Conservation (phyloP, 2,113 vertebrate genomes). For the Salvelinus namaycush region DNA sequence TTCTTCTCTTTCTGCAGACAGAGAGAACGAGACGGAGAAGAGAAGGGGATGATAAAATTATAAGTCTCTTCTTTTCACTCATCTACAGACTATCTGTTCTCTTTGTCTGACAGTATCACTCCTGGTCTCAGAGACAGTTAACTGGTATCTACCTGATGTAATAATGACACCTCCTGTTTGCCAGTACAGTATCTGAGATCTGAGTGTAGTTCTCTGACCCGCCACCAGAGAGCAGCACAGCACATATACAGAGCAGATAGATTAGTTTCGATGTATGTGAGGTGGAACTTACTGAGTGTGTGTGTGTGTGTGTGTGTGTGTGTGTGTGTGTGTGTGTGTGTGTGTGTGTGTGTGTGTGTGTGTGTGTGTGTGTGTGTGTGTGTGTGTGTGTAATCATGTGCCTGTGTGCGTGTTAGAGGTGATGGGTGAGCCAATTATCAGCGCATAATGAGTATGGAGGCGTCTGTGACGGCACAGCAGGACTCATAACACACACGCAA, state of each 20-base stretch:
- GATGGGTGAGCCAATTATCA: constrained; percentile 39
- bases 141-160: too few relatives aligned
- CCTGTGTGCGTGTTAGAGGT: constrained; percentile 3
- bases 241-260: constrained; percentile 18
- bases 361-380: neutral
- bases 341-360: neutral
- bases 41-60: constrained; percentile 3
- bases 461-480: constrained; percentile 22
- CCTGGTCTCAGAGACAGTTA: neutral
- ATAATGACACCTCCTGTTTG: too few relatives aligned
- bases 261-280: neutral
- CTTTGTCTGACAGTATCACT: neutral
- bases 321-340: neutral
- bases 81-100: neutral
- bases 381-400: neutral
- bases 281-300: neutral
- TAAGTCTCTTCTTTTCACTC: neutral
- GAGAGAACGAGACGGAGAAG: constrained; percentile 4
- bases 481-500: neutral
- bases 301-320: neutral
- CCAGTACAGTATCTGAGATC: too few relatives aligned
- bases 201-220: neutral
- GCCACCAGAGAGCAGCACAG: constrained; percentile 56
- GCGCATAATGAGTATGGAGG: constrained; percentile 39
- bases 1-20: constrained; percentile 92